Evolutionary conservation across 2,888 invertebrate species (phyloP), one percentile per base, ranked within the genome.

Genomic region (Elmis aenea): DNA sequence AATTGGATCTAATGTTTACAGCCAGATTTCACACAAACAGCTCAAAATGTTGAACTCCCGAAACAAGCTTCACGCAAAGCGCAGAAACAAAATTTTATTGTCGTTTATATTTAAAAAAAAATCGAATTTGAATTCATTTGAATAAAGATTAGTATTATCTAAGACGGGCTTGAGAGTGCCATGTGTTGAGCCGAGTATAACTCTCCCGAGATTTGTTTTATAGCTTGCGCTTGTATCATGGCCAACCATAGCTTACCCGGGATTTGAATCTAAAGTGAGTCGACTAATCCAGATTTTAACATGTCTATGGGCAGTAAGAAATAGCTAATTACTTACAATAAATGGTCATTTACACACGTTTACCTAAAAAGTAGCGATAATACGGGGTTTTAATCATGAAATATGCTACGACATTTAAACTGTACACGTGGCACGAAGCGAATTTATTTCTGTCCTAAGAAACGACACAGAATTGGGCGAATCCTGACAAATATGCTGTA

Each of bases 151-250:
- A 51, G 50, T 46, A 49, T 51, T 52, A 52, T 53, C 52, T 54
- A 51, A 52, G 46, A 46, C 42, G 40, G 45, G 33, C 51, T 46
- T 40, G 44, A 46, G 49, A 48, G 46, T 51, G 52, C 50, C 51
- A 55, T 51, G 52, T 47, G 51, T 50, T 55, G 55, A 54, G 55
- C 53, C 48, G 46, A 44, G 42, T 39, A 52, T 54, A 54, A 54
- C 46, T 54, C 51, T 52, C 48, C 35, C 41, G 54, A 55, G 55
- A 55, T 55, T 55, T 55, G 55, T 52, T 55, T 55, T 55, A 55
- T 54, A 42, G 51, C 51, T 30, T 42, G 33, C 42, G 45, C 45
- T 50, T 47, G 45, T 47, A 46, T 32, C 39, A 39, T 46, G 40
- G 47, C 47, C 46, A 46, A 42, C 43, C 26, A 46, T 47, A 45